Percentiles rank a stretch among this genome's conserved stretches.
phyloP scores from a whole-genome alignment of 2,113 vertebrate genomes.

The Scalopus aquaticus region DNA sequence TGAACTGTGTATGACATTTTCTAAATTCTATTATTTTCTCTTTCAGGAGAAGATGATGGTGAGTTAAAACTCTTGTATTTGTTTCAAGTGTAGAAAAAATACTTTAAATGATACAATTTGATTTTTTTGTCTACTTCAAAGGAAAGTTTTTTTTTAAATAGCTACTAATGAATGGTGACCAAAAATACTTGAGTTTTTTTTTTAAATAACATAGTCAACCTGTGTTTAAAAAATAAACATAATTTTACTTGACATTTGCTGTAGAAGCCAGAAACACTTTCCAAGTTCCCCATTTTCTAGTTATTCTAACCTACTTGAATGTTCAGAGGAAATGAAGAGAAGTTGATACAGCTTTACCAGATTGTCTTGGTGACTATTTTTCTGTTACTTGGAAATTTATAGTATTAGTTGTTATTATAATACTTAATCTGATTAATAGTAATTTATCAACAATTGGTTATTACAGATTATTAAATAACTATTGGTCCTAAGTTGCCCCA shows the following conservation, averaged over 20 bases:
- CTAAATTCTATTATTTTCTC: neutral
- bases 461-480: neutral
- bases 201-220: neutral
- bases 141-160: constrained; percentile 16
- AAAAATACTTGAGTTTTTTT: neutral
- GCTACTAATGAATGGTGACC: neutral
- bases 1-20: constrained; percentile 34
- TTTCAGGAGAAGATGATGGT: constrained; percentile 95
- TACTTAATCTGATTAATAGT: constrained; percentile 19
- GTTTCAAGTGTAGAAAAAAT: neutral
- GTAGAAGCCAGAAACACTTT: neutral
- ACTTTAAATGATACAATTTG: neutral
- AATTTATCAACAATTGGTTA: neutral
- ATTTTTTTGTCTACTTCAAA: constrained; percentile 4
- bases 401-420: neutral
- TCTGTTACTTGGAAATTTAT: constrained; percentile 33
- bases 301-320: constrained; percentile 26
- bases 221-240: neutral
- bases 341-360: neutral
- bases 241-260: neutral
- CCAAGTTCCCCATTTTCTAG: neutral
- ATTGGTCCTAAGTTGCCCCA: neutral
- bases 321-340: constrained; percentile 16
- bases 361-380: constrained; percentile 8
- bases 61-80: constrained; percentile 82